Conservation (phyloP, 2,113 vertebrate species). For the Bagarius yarrelli region DNA sequence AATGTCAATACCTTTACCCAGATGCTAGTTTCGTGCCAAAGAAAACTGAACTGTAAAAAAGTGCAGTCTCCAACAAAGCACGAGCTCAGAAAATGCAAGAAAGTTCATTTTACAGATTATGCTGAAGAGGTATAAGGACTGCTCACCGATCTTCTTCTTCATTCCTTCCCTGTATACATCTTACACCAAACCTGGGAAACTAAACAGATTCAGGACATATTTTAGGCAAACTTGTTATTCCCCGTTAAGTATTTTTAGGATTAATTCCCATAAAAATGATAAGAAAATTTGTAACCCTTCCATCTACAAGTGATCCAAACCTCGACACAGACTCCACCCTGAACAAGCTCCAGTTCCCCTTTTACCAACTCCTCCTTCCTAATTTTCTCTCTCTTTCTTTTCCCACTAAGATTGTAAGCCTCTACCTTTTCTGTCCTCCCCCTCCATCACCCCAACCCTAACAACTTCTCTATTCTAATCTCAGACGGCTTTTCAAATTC, state of each 20-base stretch:
- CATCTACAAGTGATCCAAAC: no score
- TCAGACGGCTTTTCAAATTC: conserved; percentile 66
- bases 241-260: neutral
- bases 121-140: conserved; percentile 52
- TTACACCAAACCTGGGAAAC: conserved; percentile 32
- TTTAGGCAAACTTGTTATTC: neutral
- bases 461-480: conserved; percentile 54
- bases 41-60: neutral
- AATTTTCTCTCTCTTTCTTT: conserved; percentile 28
- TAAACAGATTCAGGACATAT: neutral
- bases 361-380: conserved; percentile 35
- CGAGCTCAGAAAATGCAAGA: neutral
- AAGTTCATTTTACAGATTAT: conserved; percentile 43
- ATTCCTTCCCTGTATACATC: conserved; percentile 15
- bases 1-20: conserved; percentile 11
- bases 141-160: conserved; percentile 35
- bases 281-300: neutral
- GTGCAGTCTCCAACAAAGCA: neutral
- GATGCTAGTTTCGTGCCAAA: neutral
- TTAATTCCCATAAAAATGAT: conserved; percentile 23
- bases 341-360: conserved; percentile 3
- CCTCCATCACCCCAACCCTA: conserved; percentile 23
- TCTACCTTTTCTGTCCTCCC: conserved; percentile 52
- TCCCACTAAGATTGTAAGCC: conserved; percentile 56
- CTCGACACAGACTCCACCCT: no score